phyloP scores from a whole-genome alignment of 2,888 invertebrate genomes.

The Nezara viridula region DNA sequence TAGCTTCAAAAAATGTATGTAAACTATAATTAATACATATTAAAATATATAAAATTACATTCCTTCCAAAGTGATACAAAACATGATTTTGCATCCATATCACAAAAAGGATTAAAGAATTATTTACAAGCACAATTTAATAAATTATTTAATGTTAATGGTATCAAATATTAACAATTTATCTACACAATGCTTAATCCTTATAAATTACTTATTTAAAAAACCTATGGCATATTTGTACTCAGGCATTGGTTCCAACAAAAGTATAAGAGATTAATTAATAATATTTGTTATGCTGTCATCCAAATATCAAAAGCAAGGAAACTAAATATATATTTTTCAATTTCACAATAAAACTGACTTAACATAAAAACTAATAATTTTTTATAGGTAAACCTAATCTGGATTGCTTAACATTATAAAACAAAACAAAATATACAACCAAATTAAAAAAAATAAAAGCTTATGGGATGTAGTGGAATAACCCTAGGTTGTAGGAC shows the following conservation, averaged over 20 bases:
- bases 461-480: background rate
- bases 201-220: constrained; percentile 32
- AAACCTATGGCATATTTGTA: constrained; percentile 54
- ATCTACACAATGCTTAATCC: constrained; percentile 41
- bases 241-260: constrained; percentile 30
- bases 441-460: background rate
- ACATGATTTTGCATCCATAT: background rate
- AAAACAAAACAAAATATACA: background rate
- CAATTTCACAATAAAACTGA: too few species aligned
- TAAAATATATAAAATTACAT: background rate
- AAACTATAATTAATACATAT: background rate
- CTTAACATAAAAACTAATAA: too few species aligned
- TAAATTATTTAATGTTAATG: background rate
- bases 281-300: background rate
- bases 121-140: background rate
- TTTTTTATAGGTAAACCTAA: too few species aligned
- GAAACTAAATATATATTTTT: too few species aligned
- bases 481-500: background rate
- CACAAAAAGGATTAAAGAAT: background rate
- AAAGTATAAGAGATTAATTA: background rate
- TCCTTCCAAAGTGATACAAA: background rate
- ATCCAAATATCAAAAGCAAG: background rate
- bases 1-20: background rate
- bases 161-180: constrained; percentile 31
- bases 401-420: background rate